These are phyloP conservation scores for Coleophora deauratella DNA, from an alignment of 2,888 invertebrate genomes.

Conservation along the genomic window DNA sequence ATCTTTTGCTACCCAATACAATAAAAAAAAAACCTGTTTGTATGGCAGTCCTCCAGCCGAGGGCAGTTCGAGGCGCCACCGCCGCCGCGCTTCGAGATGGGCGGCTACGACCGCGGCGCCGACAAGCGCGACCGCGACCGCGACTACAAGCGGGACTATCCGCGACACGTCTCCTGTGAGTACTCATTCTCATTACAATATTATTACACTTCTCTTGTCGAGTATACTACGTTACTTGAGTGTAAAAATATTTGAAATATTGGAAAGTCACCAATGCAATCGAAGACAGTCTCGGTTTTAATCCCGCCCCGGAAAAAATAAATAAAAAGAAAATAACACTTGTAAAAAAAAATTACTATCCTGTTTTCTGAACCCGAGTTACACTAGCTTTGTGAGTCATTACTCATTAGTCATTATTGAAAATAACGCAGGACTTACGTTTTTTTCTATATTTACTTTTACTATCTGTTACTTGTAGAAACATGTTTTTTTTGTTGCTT, in stretches of 20 bases:
- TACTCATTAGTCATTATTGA: too few relatives aligned
- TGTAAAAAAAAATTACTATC: too few relatives aligned
- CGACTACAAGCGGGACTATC: slow-evolving; percentile 65
- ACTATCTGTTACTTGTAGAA: too few relatives aligned
- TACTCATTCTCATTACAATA: slow-evolving; percentile 6
- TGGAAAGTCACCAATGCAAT: too few relatives aligned
- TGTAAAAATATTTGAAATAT: neutral
- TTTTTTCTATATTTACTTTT: too few relatives aligned
- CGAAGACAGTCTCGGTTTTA: too few relatives aligned
- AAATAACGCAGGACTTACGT: too few relatives aligned
- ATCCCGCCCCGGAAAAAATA: too few relatives aligned
- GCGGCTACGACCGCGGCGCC: slow-evolving; percentile 49
- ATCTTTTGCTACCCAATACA: neutral
- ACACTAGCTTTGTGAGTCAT: too few relatives aligned
- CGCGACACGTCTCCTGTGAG: slow-evolving; percentile 54
- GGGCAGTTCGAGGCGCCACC: slow-evolving; percentile 73
- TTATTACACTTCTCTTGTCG: neutral
- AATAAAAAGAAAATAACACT: too few relatives aligned
- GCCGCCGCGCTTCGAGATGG: slow-evolving; percentile 72
- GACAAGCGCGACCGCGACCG: slow-evolving; percentile 44
- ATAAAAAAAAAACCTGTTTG: slow-evolving; percentile 1
- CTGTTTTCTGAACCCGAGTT: too few relatives aligned
- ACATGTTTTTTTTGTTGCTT: neutral
- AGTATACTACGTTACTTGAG: neutral
- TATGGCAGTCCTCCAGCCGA: slow-evolving; percentile 41